Base-by-base conservation (phyloP, 1,140 invertebrate species). In the Bombyx mandarina region DNA sequence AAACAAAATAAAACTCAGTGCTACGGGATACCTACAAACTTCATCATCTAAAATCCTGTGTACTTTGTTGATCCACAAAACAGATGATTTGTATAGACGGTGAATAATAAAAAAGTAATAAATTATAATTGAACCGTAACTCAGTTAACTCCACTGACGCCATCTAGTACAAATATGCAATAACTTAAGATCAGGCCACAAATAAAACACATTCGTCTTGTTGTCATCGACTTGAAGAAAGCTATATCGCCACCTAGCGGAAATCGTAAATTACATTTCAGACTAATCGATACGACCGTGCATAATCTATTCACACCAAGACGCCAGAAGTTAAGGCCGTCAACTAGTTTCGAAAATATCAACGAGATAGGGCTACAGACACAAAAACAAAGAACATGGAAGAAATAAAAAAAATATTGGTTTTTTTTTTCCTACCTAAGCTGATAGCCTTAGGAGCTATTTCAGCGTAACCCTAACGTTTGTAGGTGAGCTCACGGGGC, bases 91-190 rank as follows among this genome's bases (percentile, higher is more conserved):
- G 26, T 35, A 5, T 3, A 35, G 26, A 35, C 26, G 26, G 26
- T 35, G 26, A 35, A 35, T 3, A 35, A 35, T 35, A 35, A 35
- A 3, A 35, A 35, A 35, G 26, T 35, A 35, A 35, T 3, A 35
- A 35, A 35, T 35, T 35, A 35, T 45, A 35, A 35, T 5, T 35
- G 26, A 35, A 5, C 26, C 7, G 7, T 35, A 35, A 35, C 26
- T 5, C 26, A 35, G 4, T 35, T 35, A 35, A 35, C 26, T 35
- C 45, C 10, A 45, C 10, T 45, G 10, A 45, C 7, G 7, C 10
- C 59, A 63, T 44, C 55, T 69, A 62, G 67, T 62, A 1, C 64
- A 66, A 62, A 64, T 69, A 47, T 67, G 65, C 54, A 45, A 61
- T 8, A 61, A 65, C 52, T 43, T 67, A 10, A 35, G 10, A 61